Percentiles rank a stretch among this genome's conserved stretches.
Conservation (phyloP, 2,113 vertebrate genomes). For the Rostratula benghalensis region DNA sequence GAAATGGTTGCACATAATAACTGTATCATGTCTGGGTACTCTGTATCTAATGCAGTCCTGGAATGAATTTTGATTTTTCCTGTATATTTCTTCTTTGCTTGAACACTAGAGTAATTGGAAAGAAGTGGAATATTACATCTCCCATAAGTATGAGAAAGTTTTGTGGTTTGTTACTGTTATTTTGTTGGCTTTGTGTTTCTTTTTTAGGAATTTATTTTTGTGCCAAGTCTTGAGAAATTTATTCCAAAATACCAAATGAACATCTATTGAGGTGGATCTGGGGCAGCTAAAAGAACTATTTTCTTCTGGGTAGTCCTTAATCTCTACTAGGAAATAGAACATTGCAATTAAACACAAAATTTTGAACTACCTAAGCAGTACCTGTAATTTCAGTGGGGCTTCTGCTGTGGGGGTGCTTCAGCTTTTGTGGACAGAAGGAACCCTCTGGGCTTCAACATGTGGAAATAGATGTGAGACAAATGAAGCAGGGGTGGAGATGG, state of each 20-base stretch:
- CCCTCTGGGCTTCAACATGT: neutral
- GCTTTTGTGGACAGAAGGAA: neutral
- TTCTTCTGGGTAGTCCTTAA: neutral
- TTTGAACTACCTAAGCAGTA: neutral
- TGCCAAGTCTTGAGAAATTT: neutral
- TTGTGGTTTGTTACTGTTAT: neutral
- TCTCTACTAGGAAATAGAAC: neutral
- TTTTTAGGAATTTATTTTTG: neutral
- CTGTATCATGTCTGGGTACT: conserved; percentile 34
- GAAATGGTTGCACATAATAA: conserved; percentile 42
- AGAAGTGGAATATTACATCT: neutral
- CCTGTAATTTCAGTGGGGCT: neutral
- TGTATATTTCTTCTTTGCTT: neutral
- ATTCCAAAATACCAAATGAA: neutral
- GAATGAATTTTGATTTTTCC: conserved; percentile 27
- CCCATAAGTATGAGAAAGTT: neutral
- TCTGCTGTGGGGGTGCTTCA: neutral
- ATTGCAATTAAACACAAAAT: neutral
- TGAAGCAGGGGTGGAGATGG: neutral
- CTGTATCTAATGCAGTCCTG: neutral
- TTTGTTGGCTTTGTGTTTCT: neutral
- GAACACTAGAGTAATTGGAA: neutral
- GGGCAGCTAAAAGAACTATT: neutral
- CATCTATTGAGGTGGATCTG: neutral
- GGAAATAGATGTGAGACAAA: neutral